Base-by-base conservation (phyloP, 1,140 invertebrate species). In the Odontomachus brunneus region DNA sequence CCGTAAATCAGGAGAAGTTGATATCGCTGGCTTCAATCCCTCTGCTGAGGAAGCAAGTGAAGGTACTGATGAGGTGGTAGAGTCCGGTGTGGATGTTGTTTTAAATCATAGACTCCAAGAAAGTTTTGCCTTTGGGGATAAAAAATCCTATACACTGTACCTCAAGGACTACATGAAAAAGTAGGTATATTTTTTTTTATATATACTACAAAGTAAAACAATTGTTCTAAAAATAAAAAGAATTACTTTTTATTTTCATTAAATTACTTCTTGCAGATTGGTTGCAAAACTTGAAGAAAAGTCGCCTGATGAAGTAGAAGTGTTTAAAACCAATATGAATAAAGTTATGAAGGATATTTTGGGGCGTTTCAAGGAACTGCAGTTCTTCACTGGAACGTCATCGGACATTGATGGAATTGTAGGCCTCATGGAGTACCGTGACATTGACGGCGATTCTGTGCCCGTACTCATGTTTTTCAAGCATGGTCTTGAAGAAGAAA, bases 91-190 rank as follows among this genome's bases (percentile, higher is more conserved):
- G 63, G 98, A 99, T 94, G 95, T 99, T 85, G 98, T 99, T 29
- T 93, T 99, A 48, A 99, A 99, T 93, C 98, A 99, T 91, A 96
- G 98, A 92, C 96, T 99, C 53, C 93, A 95, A 81, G 98, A 99
- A 95, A 97, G 97, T 44, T 98, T 95, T 93, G 97, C 97, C 67
- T 98, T 98, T 90, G 94, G 95, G 76, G 97, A 98, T 93, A 98
- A 98, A 91, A 98, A 98, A 94, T 97, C 97, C 26, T 99, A 98
- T 93, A 98, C 98, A 85, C 92, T 95, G 66, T 99, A 99, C 94
- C 95, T 99, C 86, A 99, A 99, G 94, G 97, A 98, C 88, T 99
- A 98, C 94, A 99, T 99, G 97, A 99, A 99, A 95, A 98, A 97
- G 96, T 97, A 94, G 96, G 95, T 96, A 87, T 49, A n/a, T n/a